phyloP scores from a whole-genome alignment of 1,140 invertebrate species.

The Antheraea mylitta region DNA sequence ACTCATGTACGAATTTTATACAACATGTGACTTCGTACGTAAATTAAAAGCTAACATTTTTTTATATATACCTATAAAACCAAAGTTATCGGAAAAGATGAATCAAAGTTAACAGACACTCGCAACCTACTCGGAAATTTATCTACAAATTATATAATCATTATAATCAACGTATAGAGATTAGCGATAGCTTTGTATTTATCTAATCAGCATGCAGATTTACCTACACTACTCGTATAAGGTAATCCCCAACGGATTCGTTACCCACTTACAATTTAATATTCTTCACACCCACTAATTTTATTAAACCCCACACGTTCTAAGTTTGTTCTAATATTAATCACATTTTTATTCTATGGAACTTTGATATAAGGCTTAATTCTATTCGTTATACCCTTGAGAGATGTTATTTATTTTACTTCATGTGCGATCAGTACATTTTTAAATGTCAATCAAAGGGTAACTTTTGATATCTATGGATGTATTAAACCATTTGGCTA shows the following conservation, averaged over 20 bases:
- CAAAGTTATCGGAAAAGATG: neutral
- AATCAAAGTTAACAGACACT: neutral
- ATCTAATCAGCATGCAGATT: slow-evolving; percentile 15
- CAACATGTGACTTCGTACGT: no score
- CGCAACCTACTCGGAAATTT: neutral
- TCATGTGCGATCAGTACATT: no score
- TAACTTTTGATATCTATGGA: no score
- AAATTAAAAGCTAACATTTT: neutral
- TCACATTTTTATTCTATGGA: neutral
- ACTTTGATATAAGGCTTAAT: neutral
- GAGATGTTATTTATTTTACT: neutral
- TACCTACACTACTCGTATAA: slow-evolving; percentile 6
- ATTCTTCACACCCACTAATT: neutral
- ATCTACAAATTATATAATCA: slow-evolving; percentile 8
- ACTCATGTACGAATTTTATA: no score
- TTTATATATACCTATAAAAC: neutral
- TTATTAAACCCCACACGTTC: neutral
- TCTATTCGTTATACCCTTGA: neutral
- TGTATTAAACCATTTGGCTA: no score
- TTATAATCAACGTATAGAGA: slow-evolving; percentile 7
- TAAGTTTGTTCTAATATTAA: neutral
- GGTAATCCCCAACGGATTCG: slow-evolving; percentile 7
- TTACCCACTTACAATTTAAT: neutral
- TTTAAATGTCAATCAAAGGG: no score
- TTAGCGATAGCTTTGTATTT: neutral